phyloP scores from a whole-genome alignment of 2,888 invertebrate genomes.

The Drosophila hamatofila region DNA sequence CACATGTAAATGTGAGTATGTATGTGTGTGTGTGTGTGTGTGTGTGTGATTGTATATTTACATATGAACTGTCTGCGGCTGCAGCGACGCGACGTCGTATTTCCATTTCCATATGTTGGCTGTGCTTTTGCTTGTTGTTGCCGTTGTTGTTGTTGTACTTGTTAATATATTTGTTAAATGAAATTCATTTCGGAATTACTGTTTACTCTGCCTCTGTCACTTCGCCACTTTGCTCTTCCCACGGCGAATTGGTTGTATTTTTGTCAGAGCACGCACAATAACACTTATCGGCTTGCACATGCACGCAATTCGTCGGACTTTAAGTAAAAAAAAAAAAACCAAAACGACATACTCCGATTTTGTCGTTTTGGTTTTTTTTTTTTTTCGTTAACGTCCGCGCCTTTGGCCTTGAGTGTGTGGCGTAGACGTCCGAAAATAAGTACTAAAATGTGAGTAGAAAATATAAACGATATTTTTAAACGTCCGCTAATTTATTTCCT shows the following conservation, averaged over 20 bases:
- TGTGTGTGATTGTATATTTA: conserved; percentile 32
- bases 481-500: no score
- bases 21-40: conserved; percentile 8
- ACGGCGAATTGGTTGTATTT: conserved; percentile 15
- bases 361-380: no score
- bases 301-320: no score
- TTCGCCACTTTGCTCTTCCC: background rate
- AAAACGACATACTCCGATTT: no score
- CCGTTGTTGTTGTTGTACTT: conserved; percentile 63
- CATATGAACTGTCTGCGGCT: conserved; percentile 62
- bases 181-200: conserved; percentile 80
- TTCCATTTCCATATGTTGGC: conserved; percentile 79
- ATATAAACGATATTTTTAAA: no score
- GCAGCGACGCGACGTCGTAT: conserved; percentile 58
- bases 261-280: no score
- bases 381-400: no score
- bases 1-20: conserved; percentile 8
- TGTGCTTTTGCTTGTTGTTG: conserved; percentile 59
- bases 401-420: no score
- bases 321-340: no score
- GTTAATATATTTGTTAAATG: conserved; percentile 83
- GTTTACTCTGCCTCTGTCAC: conserved; percentile 46
- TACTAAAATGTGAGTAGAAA: no score
- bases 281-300: no score
- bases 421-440: no score